Base-by-base conservation (phyloP, 2,888 invertebrate genomes). In the Anoplius nigerrimus region DNA sequence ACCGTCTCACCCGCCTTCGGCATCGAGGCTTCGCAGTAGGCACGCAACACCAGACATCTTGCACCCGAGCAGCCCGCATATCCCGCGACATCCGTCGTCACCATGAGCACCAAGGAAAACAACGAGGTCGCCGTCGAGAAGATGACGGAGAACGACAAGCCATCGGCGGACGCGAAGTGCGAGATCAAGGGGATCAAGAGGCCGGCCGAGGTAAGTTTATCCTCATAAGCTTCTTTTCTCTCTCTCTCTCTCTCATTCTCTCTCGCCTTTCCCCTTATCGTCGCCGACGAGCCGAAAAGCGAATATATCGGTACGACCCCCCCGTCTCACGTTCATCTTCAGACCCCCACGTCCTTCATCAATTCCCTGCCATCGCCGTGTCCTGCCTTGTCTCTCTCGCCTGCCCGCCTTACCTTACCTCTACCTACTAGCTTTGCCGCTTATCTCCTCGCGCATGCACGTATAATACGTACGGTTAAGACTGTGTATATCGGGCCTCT, bases 121-220 rank as follows among this genome's bases (percentile, higher is more conserved):
- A 95, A 94, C 91, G 95, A 95, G 91, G 95, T 95, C 90, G 94
- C 94, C 86, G 94, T 95, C 82, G 95, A 95, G 91, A 95, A 95
- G 92, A 91, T 92, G 88, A 92, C 92, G 89, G 95, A 94, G 88
- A 92, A 91, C 90, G 95, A 95, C 87, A 94, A 95, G 91, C 92
- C 92, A 88, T 90, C 92, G 80, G 89, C 87, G 71, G 94, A 95
- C 89, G 92, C 93, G 66, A 95, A 95, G 92, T 93, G 94, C 90
- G 95, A 95, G 89, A 91, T 95, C 88, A 95, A 95, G 91, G 95
- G 95, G 90, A 94, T 94, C 89, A 95, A 95, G 91, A 93, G 95
- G 92, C 93, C 95, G 91, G 95, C 95, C 87, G 95, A 95, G 93
- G 95, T 95, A 90, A 94, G 94, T 92, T 87, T 89, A 59, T 42